These are phyloP conservation scores for Mustela nigripes DNA, from an alignment of 2,113 vertebrate species.

Conservation along the genomic window DNA sequence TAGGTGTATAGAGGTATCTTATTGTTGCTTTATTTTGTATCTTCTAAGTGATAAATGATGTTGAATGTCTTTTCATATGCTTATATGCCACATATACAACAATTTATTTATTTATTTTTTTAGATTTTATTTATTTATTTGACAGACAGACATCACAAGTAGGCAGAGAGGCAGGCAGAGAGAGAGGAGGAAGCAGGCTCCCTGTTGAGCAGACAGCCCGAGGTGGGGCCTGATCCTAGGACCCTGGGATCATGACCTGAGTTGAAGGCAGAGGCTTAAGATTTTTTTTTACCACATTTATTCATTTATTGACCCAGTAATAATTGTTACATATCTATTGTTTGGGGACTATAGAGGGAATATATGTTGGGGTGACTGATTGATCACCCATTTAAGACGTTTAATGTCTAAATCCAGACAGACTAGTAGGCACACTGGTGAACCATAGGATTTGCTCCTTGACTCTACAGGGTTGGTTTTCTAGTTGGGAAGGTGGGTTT, in stretches of 20 bases:
- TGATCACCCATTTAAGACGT: not conserved
- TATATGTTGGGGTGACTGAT: not conserved
- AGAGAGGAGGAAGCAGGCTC: no score
- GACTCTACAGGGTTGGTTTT: not conserved
- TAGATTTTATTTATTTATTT: no score
- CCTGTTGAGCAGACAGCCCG: no score
- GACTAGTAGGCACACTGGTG: not conserved
- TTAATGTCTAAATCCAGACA: not conserved
- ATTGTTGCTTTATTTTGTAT: not conserved
- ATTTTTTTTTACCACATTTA: not conserved
- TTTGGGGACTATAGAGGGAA: not conserved
- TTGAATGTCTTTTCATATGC: not conserved
- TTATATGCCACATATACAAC: not conserved
- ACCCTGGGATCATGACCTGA: no score
- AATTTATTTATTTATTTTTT: not conserved
- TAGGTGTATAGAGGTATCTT: not conserved
- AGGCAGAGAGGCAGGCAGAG: no score
- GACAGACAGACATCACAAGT: no score
- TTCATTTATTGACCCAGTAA: not conserved
- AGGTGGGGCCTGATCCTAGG: no score
- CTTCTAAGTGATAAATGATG: not conserved
- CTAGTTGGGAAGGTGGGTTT: not conserved
- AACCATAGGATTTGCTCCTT: not conserved
- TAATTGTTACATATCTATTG: not conserved
- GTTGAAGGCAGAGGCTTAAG: no score